Evolutionary conservation across 2,797 vertebrate species (phyloP).

Genomic region (Malacoraja senta): DNA sequence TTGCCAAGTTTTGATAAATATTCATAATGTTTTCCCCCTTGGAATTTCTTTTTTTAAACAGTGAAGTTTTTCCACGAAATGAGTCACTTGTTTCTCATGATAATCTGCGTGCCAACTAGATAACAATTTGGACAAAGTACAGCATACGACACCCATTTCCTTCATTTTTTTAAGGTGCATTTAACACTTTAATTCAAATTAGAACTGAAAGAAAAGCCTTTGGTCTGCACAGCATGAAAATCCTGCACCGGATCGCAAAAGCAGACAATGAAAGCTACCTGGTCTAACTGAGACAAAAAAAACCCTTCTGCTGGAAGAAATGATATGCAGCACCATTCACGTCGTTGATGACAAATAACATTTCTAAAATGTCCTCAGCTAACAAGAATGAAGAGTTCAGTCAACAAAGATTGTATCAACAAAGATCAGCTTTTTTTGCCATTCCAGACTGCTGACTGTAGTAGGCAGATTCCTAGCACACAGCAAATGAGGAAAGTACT

Average conservation of each 20-base stretch:
- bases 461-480: background rate
- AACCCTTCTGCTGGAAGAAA: background rate
- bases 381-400: background rate
- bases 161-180: background rate
- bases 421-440: background rate
- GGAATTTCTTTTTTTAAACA: constrained; percentile 24
- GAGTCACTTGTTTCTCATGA: background rate
- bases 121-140: background rate
- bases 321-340: background rate
- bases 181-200: background rate
- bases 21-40: background rate
- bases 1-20: constrained; percentile 29
- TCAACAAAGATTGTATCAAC: background rate
- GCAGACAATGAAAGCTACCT: background rate
- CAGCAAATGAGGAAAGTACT: background rate
- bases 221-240: background rate
- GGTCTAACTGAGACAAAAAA: no score
- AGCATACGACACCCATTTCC: background rate
- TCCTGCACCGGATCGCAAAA: background rate
- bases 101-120: background rate
- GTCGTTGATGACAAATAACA: background rate
- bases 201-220: background rate
- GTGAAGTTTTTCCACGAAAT: constrained; percentile 11
- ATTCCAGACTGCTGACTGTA: background rate
- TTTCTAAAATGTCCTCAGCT: background rate